These are phyloP conservation scores for Orthosia gothica DNA, from an alignment of 2,888 invertebrate genomes.

Conservation along the genomic window DNA sequence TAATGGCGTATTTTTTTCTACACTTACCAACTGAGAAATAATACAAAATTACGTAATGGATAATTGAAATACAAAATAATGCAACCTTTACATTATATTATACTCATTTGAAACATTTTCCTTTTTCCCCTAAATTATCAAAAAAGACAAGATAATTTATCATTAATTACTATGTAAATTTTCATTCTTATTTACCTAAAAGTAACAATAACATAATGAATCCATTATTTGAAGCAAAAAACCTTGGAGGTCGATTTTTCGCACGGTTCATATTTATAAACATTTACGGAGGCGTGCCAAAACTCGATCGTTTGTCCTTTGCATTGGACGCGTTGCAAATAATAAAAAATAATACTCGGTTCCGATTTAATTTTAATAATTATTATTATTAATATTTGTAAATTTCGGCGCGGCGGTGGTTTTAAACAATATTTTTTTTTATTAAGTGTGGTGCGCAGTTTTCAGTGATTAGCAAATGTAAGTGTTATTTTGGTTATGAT, in stretches of 20 bases:
- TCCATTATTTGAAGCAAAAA: constrained; percentile 4
- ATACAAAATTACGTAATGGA: no score
- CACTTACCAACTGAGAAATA: background rate
- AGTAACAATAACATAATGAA: background rate
- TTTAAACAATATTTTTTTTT: background rate
- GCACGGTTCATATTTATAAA: constrained; percentile 52
- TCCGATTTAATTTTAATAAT: constrained; percentile 13
- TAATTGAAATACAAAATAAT: no score
- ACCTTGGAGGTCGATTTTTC: constrained; percentile 38
- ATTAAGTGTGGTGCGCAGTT: constrained; percentile 19
- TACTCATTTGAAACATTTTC: background rate
- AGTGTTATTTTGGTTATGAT: constrained; percentile 12
- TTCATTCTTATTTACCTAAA: background rate
- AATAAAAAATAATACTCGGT: background rate
- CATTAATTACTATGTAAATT: background rate
- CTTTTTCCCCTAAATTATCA: background rate
- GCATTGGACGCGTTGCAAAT: constrained; percentile 47
- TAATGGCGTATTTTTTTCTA: no score
- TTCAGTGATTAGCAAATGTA: constrained; percentile 29
- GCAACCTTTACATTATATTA: no score
- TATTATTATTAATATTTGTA: constrained; percentile 16
- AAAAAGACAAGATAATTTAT: background rate
- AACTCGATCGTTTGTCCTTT: constrained; percentile 49
- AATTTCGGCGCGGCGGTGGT: constrained; percentile 16
- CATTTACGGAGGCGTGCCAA: constrained; percentile 41